Percentiles rank a stretch among this genome's conserved stretches.
Conservation (phyloP, 2,113 vertebrate genomes). For the Morone chrysops region DNA sequence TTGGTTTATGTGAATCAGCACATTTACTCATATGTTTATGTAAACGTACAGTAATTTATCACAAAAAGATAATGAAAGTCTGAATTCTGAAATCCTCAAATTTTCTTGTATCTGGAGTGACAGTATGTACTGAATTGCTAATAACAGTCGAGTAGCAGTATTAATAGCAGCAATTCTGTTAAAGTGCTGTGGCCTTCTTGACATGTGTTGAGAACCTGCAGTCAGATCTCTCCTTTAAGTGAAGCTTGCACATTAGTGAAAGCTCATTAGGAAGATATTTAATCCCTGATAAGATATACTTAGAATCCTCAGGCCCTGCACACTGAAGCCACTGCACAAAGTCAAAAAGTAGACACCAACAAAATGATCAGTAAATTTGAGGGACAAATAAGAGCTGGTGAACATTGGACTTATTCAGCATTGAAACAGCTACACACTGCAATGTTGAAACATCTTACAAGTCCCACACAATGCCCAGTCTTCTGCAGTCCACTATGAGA, state of each 20-base stretch:
- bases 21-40: not conserved
- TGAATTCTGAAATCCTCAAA: not conserved
- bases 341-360: constrained; percentile 56
- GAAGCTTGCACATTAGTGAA: constrained; percentile 73
- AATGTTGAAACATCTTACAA: not conserved
- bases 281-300: constrained; percentile 80
- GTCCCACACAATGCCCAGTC: not conserved
- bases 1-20: not conserved
- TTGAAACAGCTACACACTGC: not conserved
- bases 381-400: not conserved
- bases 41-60: not conserved
- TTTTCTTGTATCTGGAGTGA: not conserved
- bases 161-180: constrained; percentile 22
- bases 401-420: not conserved
- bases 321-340: constrained; percentile 55
- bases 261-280: constrained; percentile 78
- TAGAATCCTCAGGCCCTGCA: constrained; percentile 66
- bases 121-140: not conserved
- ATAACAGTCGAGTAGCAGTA: not conserved
- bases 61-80: not conserved
- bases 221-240: constrained; percentile 34
- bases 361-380: constrained; percentile 4
- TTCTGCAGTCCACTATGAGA: not conserved
- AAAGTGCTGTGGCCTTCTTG: constrained; percentile 32
- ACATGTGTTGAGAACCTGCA: constrained; percentile 53